These are phyloP conservation scores for Scotopteryx bipunctaria DNA, from an alignment of 2,888 invertebrate genomes.

Conservation along the genomic window DNA sequence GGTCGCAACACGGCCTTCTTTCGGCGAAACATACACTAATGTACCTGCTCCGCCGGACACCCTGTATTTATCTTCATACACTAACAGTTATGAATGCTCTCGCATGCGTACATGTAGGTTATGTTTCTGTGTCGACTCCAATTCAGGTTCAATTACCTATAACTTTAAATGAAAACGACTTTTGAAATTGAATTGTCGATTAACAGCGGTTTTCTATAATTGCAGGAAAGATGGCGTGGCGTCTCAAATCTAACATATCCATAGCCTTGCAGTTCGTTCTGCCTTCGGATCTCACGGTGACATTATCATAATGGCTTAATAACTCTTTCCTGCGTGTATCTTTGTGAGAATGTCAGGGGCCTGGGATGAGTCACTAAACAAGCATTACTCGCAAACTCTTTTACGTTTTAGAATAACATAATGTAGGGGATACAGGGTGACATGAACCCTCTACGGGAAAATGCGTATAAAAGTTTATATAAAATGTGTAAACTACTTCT, in stretches of 20 bases:
- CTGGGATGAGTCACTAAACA: constrained; percentile 61
- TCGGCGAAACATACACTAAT: constrained; percentile 64
- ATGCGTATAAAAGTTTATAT: too few species aligned
- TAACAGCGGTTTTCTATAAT: constrained; percentile 49
- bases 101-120: constrained; percentile 77
- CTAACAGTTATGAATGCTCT: constrained; percentile 78
- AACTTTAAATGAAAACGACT: constrained; percentile 61
- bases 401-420: constrained; percentile 52
- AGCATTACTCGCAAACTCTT: constrained; percentile 59
- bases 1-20: constrained; percentile 81
- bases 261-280: constrained; percentile 45
- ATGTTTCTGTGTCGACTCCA: constrained; percentile 74
- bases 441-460: too few species aligned
- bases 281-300: constrained; percentile 65
- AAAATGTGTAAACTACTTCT: too few species aligned
- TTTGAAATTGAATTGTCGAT: constrained; percentile 57
- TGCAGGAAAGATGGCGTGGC: constrained; percentile 56
- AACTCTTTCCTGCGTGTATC: constrained; percentile 71
- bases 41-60: constrained; percentile 60
- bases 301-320: constrained; percentile 71
- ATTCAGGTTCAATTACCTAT: constrained; percentile 63
- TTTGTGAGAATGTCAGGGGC: constrained; percentile 72
- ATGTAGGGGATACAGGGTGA: too few species aligned
- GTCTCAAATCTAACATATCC: constrained; percentile 54
- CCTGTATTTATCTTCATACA: constrained; percentile 75